A percentile compares a stretch with the other conserved stretches of the same genome.
Evolutionary conservation across 2,113 vertebrate genomes (phyloP).

Genomic region (Oreochromis niloticus): DNA sequence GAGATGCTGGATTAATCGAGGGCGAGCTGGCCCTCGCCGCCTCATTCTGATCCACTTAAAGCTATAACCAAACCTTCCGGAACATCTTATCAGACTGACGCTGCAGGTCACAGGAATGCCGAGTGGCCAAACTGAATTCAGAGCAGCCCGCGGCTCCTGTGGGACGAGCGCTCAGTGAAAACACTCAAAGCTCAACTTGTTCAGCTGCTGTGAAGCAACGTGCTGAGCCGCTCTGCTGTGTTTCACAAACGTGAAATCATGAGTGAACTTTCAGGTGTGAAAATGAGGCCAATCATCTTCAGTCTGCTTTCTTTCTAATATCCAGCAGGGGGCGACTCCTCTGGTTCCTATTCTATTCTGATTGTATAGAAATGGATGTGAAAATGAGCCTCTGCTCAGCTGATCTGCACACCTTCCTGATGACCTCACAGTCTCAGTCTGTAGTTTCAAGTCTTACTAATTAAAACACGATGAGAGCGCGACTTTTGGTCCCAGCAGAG

Average conservation of each 20-base stretch:
- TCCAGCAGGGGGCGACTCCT: background rate
- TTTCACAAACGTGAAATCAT: background rate
- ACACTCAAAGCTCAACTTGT: background rate
- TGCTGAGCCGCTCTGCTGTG: background rate
- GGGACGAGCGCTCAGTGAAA: background rate
- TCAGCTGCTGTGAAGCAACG: background rate
- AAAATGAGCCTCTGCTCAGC: background rate
- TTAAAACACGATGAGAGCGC: background rate
- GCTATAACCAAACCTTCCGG: background rate
- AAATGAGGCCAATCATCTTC: background rate
- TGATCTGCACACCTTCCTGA: background rate
- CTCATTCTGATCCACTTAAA: background rate
- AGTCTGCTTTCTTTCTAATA: background rate
- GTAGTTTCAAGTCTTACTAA: background rate
- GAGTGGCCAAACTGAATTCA: background rate
- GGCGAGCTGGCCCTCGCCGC: background rate
- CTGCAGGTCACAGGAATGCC: background rate
- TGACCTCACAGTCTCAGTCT: background rate
- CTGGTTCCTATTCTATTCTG: background rate
- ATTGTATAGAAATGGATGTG: background rate
- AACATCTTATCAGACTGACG: background rate
- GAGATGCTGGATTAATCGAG: background rate
- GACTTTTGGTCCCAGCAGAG: background rate
- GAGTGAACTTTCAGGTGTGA: background rate
- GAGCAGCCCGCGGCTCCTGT: background rate